A percentile compares a stretch with the other conserved stretches of the same genome.
Conservation (phyloP, 2,888 invertebrate species). For the Sinodicranocentrus sp. region DNA sequence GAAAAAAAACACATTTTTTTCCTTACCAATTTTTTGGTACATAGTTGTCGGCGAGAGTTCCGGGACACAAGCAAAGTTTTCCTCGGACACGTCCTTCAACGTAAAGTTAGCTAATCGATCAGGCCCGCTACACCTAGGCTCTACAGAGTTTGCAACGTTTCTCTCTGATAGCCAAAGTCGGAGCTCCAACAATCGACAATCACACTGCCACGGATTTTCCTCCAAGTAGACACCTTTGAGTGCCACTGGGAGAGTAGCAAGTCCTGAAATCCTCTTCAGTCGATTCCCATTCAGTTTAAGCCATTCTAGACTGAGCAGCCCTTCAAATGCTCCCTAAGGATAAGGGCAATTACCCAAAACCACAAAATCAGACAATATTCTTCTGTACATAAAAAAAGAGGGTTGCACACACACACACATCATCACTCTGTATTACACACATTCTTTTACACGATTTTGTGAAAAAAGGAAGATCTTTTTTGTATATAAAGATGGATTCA, state of each 20-base stretch:
- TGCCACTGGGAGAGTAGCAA: conserved; percentile 86
- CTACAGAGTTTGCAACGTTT: conserved; percentile 87
- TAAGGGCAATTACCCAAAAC: conserved; percentile 61
- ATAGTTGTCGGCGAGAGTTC: conserved; percentile 87
- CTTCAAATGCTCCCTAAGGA: conserved; percentile 84
- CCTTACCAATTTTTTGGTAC: conserved; percentile 85
- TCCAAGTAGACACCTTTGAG: conserved; percentile 89
- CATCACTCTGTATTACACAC: conserved; percentile 36
- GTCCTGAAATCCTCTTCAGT: conserved; percentile 85
- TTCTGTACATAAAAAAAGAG: conserved; percentile 42
- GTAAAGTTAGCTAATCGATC: conserved; percentile 83
- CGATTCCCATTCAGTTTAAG: conserved; percentile 90
- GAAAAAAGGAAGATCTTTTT: too few species aligned
- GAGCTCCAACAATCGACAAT: conserved; percentile 88
- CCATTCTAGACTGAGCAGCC: conserved; percentile 90
- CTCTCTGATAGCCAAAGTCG: conserved; percentile 88
- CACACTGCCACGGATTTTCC: conserved; percentile 93
- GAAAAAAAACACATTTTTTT: not conserved
- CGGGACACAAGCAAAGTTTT: conserved; percentile 90
- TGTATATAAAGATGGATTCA: too few species aligned
- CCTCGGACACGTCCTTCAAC: conserved; percentile 84
- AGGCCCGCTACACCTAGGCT: conserved; percentile 88
- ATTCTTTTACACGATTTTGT: not conserved
- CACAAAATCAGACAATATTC: conserved; percentile 66
- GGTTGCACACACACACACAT: conserved; percentile 11